These are phyloP conservation scores for Chrysochloris asiatica DNA, from an alignment of 2,113 vertebrate species.

Conservation along the genomic window DNA sequence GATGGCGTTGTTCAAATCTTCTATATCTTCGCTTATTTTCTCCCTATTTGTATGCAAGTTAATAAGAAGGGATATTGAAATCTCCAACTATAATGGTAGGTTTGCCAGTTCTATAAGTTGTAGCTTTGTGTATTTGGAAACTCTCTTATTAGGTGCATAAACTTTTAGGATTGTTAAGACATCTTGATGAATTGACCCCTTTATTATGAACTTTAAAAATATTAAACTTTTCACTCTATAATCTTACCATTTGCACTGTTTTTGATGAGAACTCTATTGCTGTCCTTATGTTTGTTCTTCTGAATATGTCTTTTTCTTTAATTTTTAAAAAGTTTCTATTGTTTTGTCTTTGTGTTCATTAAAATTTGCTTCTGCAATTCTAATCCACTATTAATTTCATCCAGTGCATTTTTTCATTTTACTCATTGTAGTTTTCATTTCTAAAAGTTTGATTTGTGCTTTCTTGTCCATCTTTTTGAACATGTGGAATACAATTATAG, in stretches of 20 bases:
- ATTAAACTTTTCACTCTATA: constrained; percentile 12
- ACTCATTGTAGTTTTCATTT: background rate
- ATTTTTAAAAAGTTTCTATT: constrained; percentile 16
- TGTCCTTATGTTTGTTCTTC: background rate
- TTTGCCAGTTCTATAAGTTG: background rate
- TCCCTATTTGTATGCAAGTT: background rate
- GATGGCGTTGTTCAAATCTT: background rate
- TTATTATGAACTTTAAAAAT: constrained; percentile 24
- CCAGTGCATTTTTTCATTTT: background rate
- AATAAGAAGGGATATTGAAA: background rate
- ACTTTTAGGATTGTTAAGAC: constrained; percentile 5
- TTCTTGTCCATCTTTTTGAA: constrained; percentile 10
- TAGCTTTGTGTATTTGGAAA: constrained; percentile 40
- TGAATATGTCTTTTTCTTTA: background rate
- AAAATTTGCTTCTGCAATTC: constrained; percentile 33
- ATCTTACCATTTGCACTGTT: background rate
- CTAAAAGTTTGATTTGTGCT: background rate
- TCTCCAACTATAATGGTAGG: background rate
- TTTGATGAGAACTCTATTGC: background rate
- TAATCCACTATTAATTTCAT: background rate
- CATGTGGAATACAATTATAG: background rate
- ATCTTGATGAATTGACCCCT: background rate
- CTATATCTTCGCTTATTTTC: constrained; percentile 18
- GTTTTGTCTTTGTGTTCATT: background rate
- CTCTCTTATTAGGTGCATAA: background rate